phyloP scores from a whole-genome alignment of 2,797 vertebrate species.

The Anas acuta region DNA sequence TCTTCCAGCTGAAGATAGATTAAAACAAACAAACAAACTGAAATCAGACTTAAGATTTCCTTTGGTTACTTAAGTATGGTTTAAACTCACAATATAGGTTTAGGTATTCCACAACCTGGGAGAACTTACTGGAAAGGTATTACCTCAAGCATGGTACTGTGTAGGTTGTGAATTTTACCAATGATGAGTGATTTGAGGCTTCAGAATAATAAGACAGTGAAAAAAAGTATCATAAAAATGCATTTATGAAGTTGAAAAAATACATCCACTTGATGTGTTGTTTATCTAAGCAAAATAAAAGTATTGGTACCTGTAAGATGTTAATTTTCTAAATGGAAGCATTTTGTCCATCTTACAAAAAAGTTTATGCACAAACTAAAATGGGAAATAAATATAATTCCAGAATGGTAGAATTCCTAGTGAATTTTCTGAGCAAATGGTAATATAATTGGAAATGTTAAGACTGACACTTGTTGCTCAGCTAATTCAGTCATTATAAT shows the following conservation, averaged over 20 bases:
- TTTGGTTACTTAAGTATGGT: neutral
- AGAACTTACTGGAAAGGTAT: neutral
- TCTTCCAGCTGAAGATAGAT: conserved; percentile 89
- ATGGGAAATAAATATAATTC: neutral
- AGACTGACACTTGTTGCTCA: neutral
- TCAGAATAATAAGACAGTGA: neutral
- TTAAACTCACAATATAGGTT: neutral
- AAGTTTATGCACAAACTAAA: neutral
- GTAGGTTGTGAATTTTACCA: neutral
- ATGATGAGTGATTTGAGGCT: neutral
- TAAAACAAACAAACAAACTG: neutral
- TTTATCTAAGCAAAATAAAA: neutral
- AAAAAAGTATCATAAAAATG: neutral
- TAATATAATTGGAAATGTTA: neutral
- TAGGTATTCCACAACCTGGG: neutral
- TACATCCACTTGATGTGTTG: neutral
- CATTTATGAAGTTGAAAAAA: neutral
- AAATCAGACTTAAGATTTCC: neutral
- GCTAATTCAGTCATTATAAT: neutral
- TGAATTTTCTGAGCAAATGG: neutral
- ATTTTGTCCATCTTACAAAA: neutral
- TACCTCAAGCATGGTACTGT: neutral
- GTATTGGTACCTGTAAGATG: neutral
- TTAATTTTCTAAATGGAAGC: neutral
- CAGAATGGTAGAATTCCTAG: neutral